Conservation (phyloP, 2,888 invertebrate species). For the Leucania comma region DNA sequence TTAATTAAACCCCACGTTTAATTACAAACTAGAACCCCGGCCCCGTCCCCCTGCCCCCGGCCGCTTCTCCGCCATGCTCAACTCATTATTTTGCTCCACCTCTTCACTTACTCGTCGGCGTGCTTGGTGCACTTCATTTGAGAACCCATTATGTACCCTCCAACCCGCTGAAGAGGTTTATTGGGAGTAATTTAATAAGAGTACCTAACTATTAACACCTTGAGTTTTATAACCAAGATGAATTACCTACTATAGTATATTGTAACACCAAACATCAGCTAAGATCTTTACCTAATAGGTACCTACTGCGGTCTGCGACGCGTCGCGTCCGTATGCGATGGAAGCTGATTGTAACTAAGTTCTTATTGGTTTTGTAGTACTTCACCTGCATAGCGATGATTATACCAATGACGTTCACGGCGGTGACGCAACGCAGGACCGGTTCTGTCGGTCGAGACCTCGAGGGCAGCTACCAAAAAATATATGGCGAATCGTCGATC, state of each 20-base stretch:
- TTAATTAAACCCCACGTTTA: constrained; percentile 79
- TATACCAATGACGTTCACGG: constrained; percentile 41
- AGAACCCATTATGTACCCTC: constrained; percentile 30
- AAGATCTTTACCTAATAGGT: not conserved
- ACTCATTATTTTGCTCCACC: constrained; percentile 52
- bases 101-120: constrained; percentile 41
- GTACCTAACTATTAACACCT: constrained; percentile 4
- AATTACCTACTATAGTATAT: not conserved
- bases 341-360: too few species aligned
- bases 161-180: constrained; percentile 15
- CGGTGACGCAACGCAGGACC: constrained; percentile 61
- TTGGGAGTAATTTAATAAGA: constrained; percentile 22
- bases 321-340: not conserved
- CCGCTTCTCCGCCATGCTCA: constrained; percentile 43
- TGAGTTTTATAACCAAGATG: constrained; percentile 3
- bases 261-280: not conserved
- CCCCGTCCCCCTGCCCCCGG: constrained; percentile 6
- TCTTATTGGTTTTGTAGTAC: not conserved
- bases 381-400: constrained; percentile 25
- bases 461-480: constrained; percentile 72
- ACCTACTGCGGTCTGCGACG: not conserved
- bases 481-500: constrained; percentile 68
- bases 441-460: constrained; percentile 56
- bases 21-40: constrained; percentile 73
- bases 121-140: constrained; percentile 68